Conservation (phyloP, 2,113 vertebrate genomes). For the Eolophus roseicapilla region DNA sequence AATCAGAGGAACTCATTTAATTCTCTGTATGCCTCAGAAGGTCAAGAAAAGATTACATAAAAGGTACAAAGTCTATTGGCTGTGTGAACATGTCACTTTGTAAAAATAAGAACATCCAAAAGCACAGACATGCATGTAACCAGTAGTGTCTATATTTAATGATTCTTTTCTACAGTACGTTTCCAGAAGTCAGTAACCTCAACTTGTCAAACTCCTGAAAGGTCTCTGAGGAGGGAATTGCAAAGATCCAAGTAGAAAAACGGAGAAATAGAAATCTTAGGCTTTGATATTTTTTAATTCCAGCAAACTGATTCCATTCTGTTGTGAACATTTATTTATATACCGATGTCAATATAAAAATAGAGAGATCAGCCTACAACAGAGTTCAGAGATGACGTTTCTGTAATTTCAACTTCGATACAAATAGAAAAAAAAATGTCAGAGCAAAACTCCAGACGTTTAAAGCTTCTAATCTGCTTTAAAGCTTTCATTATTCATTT, state of each 20-base stretch:
- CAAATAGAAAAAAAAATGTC: neutral
- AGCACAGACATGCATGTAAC: neutral
- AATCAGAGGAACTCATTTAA: neutral
- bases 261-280: neutral
- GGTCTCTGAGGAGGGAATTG: neutral
- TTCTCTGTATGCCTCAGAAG: neutral
- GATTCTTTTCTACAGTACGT: neutral
- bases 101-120: neutral
- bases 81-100: neutral
- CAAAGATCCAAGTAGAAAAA: neutral
- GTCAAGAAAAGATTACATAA: neutral
- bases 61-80: neutral
- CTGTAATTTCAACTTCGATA: constrained; percentile 32
- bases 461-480: constrained; percentile 45
- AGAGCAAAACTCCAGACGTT: constrained; percentile 28
- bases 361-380: neutral
- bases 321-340: constrained; percentile 28
- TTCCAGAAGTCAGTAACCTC: neutral
- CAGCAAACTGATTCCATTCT: neutral
- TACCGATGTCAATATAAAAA: neutral
- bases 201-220: neutral
- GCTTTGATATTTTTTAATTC: neutral
- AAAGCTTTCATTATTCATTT: constrained; percentile 52
- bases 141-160: neutral
- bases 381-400: neutral